phyloP scores from a whole-genome alignment of 2,888 invertebrate species.

The Sclerodermus sp. region DNA sequence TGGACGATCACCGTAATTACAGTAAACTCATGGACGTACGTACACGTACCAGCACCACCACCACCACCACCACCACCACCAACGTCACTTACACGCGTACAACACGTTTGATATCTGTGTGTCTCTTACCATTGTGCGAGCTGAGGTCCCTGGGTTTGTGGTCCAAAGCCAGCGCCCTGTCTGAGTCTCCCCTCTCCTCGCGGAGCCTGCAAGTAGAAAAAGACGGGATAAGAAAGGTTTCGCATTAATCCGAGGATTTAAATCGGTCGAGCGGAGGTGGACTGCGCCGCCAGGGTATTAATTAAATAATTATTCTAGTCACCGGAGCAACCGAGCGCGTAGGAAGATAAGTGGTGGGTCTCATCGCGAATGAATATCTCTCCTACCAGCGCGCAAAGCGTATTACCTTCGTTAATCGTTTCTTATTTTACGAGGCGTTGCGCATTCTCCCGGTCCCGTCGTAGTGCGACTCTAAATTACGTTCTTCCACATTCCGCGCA shows the following conservation, averaged over 20 bases:
- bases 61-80: too few species aligned
- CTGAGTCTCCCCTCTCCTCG: conserved; percentile 84
- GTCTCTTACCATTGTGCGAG: conserved; percentile 79
- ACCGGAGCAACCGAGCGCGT: conserved; percentile 36
- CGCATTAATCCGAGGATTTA: conserved; percentile 19
- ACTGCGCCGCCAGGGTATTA: conserved; percentile 39
- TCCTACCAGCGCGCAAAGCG: not conserved
- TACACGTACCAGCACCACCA: too few species aligned
- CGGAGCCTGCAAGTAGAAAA: conserved; percentile 73
- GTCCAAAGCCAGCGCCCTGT: conserved; percentile 77
- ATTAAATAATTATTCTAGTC: conserved; percentile 53
- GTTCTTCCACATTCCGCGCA: too few species aligned
- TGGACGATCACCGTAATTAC: conserved; percentile 23
- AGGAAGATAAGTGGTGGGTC: conserved; percentile 48
- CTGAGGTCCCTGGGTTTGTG: conserved; percentile 83
- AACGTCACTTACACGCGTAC: too few species aligned
- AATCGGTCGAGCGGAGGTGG: conserved; percentile 34
- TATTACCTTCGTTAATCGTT: not conserved
- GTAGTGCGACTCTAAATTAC: too few species aligned
- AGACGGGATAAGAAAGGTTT: not conserved
- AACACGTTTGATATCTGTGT: conserved; percentile 11
- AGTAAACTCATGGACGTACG: conserved; percentile 9
- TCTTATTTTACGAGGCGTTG: too few species aligned
- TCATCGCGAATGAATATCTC: conserved; percentile 14
- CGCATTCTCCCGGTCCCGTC: too few species aligned